Percentiles rank a stretch among this genome's conserved stretches.
Evolutionary conservation across 2,888 invertebrate species (phyloP).

Genomic region (Drepanosiphum platanoidis): DNA sequence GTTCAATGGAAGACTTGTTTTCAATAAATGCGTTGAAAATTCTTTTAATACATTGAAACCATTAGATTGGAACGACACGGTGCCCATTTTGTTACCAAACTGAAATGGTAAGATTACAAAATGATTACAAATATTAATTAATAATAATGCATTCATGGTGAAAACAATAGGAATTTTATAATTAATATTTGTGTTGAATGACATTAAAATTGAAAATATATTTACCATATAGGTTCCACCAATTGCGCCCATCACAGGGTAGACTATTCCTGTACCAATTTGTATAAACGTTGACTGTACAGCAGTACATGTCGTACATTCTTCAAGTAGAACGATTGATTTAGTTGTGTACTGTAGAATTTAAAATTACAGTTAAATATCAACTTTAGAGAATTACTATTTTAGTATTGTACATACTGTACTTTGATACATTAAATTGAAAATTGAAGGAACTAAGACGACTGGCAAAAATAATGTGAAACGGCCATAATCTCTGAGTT

Average conservation of each 20-base stretch:
- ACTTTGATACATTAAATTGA: slow-evolving; percentile 65
- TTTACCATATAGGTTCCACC: slow-evolving; percentile 55
- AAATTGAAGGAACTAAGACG: slow-evolving; percentile 72
- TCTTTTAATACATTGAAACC: neutral
- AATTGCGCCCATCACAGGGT: slow-evolving; percentile 41
- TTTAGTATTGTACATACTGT: slow-evolving; percentile 27
- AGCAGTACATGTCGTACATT: slow-evolving; percentile 41
- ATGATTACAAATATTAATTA: neutral
- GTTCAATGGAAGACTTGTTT: slow-evolving; percentile 35
- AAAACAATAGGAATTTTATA: too few relatives aligned
- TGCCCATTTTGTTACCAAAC: slow-evolving; percentile 45
- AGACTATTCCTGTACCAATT: slow-evolving; percentile 54
- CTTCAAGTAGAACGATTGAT: slow-evolving; percentile 58
- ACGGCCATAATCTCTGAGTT: slow-evolving; percentile 72
- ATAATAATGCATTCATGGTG: neutral
- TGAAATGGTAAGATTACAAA: slow-evolving; percentile 4
- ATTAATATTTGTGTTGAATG: too few relatives aligned
- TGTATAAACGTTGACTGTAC: slow-evolving; percentile 64
- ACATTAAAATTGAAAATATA: neutral
- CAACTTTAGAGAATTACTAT: too few relatives aligned
- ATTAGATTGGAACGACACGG: neutral
- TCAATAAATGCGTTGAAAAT: neutral
- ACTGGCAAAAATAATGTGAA: slow-evolving; percentile 74
- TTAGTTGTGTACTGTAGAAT: slow-evolving; percentile 13
- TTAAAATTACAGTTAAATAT: neutral